A percentile compares a stretch with the other conserved stretches of the same genome.
phyloP scores from a whole-genome alignment of 2,888 invertebrate genomes.

The Drosophila anomelani region DNA sequence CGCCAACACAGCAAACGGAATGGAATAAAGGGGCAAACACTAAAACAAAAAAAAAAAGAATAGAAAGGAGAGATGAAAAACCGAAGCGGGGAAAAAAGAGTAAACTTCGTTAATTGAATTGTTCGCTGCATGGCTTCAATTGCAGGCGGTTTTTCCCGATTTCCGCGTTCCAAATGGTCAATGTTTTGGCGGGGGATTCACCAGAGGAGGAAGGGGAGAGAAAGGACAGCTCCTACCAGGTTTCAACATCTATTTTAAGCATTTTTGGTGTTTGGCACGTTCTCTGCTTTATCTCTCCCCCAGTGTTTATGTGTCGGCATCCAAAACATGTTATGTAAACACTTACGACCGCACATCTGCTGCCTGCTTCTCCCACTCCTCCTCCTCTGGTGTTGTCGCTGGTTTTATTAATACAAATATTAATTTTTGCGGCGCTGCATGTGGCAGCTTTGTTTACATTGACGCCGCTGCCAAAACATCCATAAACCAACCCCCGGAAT shows the following conservation, averaged over 20 bases:
- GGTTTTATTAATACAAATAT: slow-evolving; percentile 80
- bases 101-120: slow-evolving; percentile 74
- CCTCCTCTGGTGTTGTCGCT: slow-evolving; percentile 6
- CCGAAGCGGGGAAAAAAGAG: slow-evolving; percentile 22
- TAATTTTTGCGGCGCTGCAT: slow-evolving; percentile 79
- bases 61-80: slow-evolving; percentile 3
- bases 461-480: slow-evolving; percentile 58
- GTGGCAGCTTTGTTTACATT: slow-evolving; percentile 76
- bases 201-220: neutral
- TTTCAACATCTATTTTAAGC: slow-evolving; percentile 54
- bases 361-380: slow-evolving; percentile 14
- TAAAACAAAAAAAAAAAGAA: slow-evolving; percentile 28
- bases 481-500: slow-evolving; percentile 8
- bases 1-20: slow-evolving; percentile 60
- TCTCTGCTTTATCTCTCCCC: slow-evolving; percentile 54
- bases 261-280: slow-evolving; percentile 71
- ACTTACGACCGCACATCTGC: slow-evolving; percentile 78
- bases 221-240: slow-evolving; percentile 1
- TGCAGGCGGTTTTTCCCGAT: slow-evolving; percentile 41
- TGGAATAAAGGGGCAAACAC: slow-evolving; percentile 31
- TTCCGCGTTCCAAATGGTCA: slow-evolving; percentile 21
- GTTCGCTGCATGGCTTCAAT: slow-evolving; percentile 71
- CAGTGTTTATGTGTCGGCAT: slow-evolving; percentile 66
- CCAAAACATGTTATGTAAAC: slow-evolving; percentile 74
- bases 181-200: slow-evolving; percentile 29